Base-by-base conservation (phyloP, 2,797 vertebrate species). In the Alfaro cultratus region DNA sequence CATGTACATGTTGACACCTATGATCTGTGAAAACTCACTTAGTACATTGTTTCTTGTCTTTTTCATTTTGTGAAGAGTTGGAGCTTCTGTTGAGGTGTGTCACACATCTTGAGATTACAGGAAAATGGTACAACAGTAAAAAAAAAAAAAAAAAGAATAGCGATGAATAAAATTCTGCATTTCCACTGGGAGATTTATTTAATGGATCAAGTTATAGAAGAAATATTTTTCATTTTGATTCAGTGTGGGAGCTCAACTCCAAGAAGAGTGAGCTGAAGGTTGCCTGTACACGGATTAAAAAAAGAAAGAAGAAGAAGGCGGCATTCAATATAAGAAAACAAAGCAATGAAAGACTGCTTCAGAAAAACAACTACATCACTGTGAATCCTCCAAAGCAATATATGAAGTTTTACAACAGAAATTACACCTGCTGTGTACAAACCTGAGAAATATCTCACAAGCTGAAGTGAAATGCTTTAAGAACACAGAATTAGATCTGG, bases 321-420 rank as follows among this genome's bases (percentile, higher is more conserved):
- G 8, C 2, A 2, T 41, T 72, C n/a, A 74, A 77, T 71, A 31
- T 9, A 4, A 45, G 55, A 49, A 45, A 41, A n/a, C 62, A 79
- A 71, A 29, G 16, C 41, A 45, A 45, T 29, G 39, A 43, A 36
- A 79, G 39, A 46, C 2, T 39, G 45, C 6, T n/a, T 74, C 70
- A 57, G 29, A 73, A 26, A 53, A 64, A 36, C 55, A 21, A 45
- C n/a, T 46, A 43, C 43, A 36, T 26, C 64, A 68, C 21, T 57
- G 47, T 68, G 47, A 23, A 45, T 60, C 60, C 67, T 46, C 16
- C 23, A 49, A 31, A 77, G 49, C 26, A 41, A 18, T 73, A 73
- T 39, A 39, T 80, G 36, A 60, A 49, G n/a, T 80, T 45, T 80
- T 51, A 41, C 62, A 77, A 67, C 75, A 43, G 2, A 83, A 67